Evolutionary conservation across 2,888 invertebrate species (phyloP).

Genomic region (Orthosia gothica): DNA sequence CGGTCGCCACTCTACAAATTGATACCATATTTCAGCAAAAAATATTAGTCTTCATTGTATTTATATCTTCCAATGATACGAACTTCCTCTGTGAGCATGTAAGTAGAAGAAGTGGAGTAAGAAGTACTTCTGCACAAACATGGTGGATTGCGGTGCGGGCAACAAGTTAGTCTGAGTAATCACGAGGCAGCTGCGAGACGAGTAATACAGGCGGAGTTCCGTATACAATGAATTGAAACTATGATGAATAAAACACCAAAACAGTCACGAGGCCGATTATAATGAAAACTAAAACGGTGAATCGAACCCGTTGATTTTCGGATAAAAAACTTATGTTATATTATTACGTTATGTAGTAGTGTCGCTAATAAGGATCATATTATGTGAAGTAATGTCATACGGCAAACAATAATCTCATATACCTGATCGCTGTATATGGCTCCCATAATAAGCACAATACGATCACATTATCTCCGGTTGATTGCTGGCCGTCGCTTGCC

Average conservation of each 20-base stretch:
- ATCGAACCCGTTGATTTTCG: no score
- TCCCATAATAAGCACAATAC: background rate
- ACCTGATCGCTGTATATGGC: background rate
- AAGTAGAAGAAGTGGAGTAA: slow-evolving; percentile 12
- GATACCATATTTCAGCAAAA: no score
- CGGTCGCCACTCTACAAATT: no score
- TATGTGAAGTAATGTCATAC: no score
- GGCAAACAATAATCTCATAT: background rate
- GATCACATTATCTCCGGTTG: background rate
- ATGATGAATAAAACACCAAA: no score
- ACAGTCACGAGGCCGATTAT: no score
- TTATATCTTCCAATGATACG: background rate
- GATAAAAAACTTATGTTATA: no score
- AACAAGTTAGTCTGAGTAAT: slow-evolving; percentile 46
- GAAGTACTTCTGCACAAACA: slow-evolving; percentile 32
- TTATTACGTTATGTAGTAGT: no score
- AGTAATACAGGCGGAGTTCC: background rate
- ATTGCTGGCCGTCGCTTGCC: background rate
- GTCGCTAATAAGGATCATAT: no score
- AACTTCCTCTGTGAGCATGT: background rate
- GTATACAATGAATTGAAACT: background rate
- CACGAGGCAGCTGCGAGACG: background rate
- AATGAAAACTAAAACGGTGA: no score
- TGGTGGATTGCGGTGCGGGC: slow-evolving; percentile 40
- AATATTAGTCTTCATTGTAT: background rate